Base-by-base conservation (phyloP, 1,140 invertebrate genomes). In the Hyles euphorbiae region DNA sequence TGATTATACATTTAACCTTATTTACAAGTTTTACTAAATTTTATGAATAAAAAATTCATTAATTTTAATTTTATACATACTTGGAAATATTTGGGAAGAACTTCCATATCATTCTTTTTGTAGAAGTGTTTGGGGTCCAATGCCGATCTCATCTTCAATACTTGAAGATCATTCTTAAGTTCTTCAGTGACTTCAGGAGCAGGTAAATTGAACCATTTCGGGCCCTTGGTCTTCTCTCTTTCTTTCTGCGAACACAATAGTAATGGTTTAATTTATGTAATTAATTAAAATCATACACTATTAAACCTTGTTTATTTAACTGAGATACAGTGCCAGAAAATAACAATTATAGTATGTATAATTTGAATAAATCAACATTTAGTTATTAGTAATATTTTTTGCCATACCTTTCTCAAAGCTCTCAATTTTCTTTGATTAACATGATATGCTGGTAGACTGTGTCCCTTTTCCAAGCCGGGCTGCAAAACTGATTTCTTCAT, bases 61-160 rank as follows among this genome's bases (percentile, higher is more conserved):
- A n/a, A 55, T 7, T 10, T 9, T 7, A 0, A 36, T 32, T 11
- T 3, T 5, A 22, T 12, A 66, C 70, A 79, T 82, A 95, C 94
- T 89, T 97, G 95, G 81, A 99, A 98, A 80, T 96, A 98, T 90
- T 98, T 98, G 0, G 97, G 97, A 36, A 97, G 74, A 2, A 92
- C 92, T 88, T 96, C 94, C 44, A 94, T 90, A 79, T 98, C 96
- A 83, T 96, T 97, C 67, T 96, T 95, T 82, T 98, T 98, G 85
- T 98, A 99, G 76, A 98, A 98, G 56, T 93, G 93, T 84, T 98
- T 98, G 0, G 96, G 94, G 90, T 99, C 95, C 3, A 99, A 88
- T 4, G 93, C 95, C n/a, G 95, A 94, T 76, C 98, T 92, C 97
- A 99, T 98, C 87, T 96, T 94, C 1, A 99, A 81, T 3, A 98